Conservation (phyloP, 2,113 vertebrate genomes). For the Heterochromis multidens region DNA sequence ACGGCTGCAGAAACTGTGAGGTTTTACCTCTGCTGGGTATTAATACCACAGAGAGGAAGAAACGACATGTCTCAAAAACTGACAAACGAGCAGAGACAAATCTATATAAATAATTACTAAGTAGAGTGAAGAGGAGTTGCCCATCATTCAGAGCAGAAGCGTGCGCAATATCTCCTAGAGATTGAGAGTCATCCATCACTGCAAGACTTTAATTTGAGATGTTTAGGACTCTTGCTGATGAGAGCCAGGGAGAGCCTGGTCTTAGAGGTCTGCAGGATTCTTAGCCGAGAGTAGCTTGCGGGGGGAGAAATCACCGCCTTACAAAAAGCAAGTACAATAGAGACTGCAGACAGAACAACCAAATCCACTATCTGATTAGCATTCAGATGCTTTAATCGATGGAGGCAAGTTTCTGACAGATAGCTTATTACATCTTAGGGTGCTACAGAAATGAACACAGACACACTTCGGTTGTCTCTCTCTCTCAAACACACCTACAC, state of each 20-base stretch:
- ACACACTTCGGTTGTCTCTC: neutral
- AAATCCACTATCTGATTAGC: conserved; percentile 33
- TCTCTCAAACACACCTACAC: neutral
- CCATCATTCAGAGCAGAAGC: conserved; percentile 67
- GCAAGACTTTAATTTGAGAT: conserved; percentile 74
- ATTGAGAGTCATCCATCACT: conserved; percentile 74
- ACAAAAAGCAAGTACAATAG: conserved; percentile 20
- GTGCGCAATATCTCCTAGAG: conserved; percentile 73
- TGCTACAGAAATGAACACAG: neutral
- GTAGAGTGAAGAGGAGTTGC: conserved; percentile 58
- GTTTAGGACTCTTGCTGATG: conserved; percentile 70
- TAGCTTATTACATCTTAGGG: conserved; percentile 6
- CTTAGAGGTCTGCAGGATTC: conserved; percentile 41
- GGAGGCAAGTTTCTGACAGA: conserved; percentile 21
- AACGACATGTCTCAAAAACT: conserved; percentile 30
- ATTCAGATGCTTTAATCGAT: conserved; percentile 27
- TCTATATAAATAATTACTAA: conserved; percentile 73
- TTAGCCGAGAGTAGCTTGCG: neutral
- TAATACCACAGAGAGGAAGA: conserved; percentile 3
- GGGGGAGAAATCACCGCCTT: conserved; percentile 24
- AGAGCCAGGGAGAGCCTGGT: conserved; percentile 13
- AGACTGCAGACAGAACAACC: conserved; percentile 6
- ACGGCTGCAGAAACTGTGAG: conserved; percentile 13
- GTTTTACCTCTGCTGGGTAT: conserved; percentile 34
- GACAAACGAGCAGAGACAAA: conserved; percentile 65